Conservation (phyloP, 2,888 invertebrate species). For the Eurytoma californica region DNA sequence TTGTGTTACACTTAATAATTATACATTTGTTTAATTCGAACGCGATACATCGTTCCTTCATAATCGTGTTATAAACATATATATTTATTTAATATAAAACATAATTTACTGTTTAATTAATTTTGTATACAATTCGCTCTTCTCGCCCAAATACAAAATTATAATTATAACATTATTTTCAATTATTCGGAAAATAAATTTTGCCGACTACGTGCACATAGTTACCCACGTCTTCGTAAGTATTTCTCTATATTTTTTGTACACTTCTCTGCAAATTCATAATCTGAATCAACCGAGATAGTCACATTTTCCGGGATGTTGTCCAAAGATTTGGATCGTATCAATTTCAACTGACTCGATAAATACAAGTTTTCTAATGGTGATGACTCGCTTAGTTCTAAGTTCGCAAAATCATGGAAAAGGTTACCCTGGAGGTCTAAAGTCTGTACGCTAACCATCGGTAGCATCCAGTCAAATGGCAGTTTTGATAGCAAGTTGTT, state of each 20-base stretch:
- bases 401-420: neutral
- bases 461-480: neutral
- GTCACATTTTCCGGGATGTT: conserved; percentile 1
- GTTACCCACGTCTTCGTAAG: too few relatives aligned
- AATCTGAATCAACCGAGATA: neutral
- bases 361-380: conserved; percentile 1
- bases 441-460: neutral
- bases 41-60: too few relatives aligned
- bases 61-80: too few relatives aligned
- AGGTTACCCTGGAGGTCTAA: neutral
- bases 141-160: too few relatives aligned
- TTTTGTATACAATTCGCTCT: too few relatives aligned
- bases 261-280: neutral
- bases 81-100: too few relatives aligned
- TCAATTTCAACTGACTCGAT: neutral
- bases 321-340: neutral
- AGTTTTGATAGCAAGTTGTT: neutral
- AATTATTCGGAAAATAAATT: too few relatives aligned
- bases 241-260: neutral
- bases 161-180: too few relatives aligned
- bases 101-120: too few relatives aligned
- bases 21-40: too few relatives aligned
- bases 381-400: neutral
- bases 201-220: too few relatives aligned
- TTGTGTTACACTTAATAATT: too few relatives aligned